Evolutionary conservation across 2,888 invertebrate species (phyloP).

Genomic region (Cinara cedri): DNA sequence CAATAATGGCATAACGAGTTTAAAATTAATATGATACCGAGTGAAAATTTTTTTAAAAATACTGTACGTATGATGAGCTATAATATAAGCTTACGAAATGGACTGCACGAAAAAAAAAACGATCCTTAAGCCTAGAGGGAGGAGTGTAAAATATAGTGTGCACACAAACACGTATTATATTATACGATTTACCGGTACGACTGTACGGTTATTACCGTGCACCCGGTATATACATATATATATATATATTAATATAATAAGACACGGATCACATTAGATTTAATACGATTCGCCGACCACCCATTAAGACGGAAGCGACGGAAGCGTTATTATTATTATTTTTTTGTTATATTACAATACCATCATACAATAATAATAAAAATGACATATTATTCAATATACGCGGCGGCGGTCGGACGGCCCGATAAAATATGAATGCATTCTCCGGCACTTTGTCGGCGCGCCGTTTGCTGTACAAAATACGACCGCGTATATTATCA

Average conservation of each 20-base stretch:
- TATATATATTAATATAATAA: no score
- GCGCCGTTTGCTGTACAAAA: no score
- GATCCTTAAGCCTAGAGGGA: neutral
- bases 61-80: neutral
- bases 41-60: neutral
- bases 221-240: neutral
- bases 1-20: neutral
- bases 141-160: no score
- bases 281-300: constrained; percentile 47
- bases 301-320: constrained; percentile 11
- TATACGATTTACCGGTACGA: constrained; percentile 11
- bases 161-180: neutral
- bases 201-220: constrained; percentile 25
- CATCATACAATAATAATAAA: no score
- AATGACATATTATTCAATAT: neutral
- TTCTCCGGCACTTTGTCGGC: neutral
- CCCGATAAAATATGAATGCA: neutral
- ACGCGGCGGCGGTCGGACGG: neutral
- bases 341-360: no score
- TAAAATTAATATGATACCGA: constrained; percentile 2
- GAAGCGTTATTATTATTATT: neutral
- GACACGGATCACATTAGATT: constrained; percentile 17
- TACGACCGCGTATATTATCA: no score
- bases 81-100: constrained; percentile 3
- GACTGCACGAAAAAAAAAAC: neutral